Evolutionary conservation across 2,797 vertebrate genomes (phyloP), one percentile per base, ranked within the genome.

Genomic region (Ptychadena robeensis): DNA sequence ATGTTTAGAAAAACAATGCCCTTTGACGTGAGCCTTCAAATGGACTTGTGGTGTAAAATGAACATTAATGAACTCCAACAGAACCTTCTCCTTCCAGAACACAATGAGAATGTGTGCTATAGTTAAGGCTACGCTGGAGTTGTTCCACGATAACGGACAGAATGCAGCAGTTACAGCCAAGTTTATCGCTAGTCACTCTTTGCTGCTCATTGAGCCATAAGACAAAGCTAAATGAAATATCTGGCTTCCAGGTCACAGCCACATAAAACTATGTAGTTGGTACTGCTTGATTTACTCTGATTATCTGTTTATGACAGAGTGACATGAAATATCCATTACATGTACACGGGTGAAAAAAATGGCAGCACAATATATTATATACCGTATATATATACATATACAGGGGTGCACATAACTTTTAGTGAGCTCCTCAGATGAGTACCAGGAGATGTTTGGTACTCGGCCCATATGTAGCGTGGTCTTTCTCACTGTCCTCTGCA

Each of bases 191-290:
- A 44, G 37, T 32, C 28, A 34, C 18, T 77, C 64, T 53, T 78
- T 78, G 31, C 30, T 25, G 40, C 64, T 77, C 75, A 68, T 9
- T 78, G 75, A 77, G 38, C 64, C 40, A 53, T 78, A 78, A 53
- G 75, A 78, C 40, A 53, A n/a, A 25, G 40, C 64, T 53, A 78
- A 77, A 66, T 57, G 22, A 31, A 67, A 65, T 25, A 64, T 22
- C n/a, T 40, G 67, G 34, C 65, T 34, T 69, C 15, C 18, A 63
- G 35, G 48, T 68, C 64, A 61, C 31, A 14, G 63, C 34, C 22
- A 30, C 27, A 38, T 25, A 28, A 75, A 59, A n/a, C 18, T 9
- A 35, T 57, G 48, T 25, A 8, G 2, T 66, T 30, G 65, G 28
- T 38, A 53, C 18, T 22, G 61, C 22, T 31, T 27, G 9, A 37